Conservation (phyloP, 2,888 invertebrate species). For the Cephus spinipes region DNA sequence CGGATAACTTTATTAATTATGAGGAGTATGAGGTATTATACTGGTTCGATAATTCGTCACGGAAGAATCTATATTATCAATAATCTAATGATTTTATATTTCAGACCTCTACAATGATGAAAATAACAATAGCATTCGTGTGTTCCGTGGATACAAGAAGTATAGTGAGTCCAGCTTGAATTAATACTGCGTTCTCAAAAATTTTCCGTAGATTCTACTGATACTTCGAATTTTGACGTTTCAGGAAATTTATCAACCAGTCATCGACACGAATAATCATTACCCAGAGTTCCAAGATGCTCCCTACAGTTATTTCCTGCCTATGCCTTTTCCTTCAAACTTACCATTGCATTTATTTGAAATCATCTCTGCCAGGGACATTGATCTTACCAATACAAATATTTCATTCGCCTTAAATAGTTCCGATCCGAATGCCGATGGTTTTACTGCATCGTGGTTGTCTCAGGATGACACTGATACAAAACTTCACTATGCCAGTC, state of each 20-base stretch:
- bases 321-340: slow-evolving; percentile 42
- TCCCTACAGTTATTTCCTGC: slow-evolving; percentile 34
- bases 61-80: neutral
- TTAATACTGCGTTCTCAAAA: neutral
- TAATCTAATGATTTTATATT: slow-evolving; percentile 12
- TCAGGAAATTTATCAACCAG: slow-evolving; percentile 28
- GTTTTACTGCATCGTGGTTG: slow-evolving; percentile 28
- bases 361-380: slow-evolving; percentile 36
- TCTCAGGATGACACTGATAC: slow-evolving; percentile 21
- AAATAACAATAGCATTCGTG: slow-evolving; percentile 17
- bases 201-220: neutral
- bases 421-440: slow-evolving; percentile 22
- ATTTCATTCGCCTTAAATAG: slow-evolving; percentile 33
- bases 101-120: slow-evolving; percentile 16
- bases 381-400: slow-evolving; percentile 38
- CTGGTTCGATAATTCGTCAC: neutral
- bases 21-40: slow-evolving; percentile 34
- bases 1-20: slow-evolving; percentile 31
- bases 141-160: slow-evolving; percentile 16
- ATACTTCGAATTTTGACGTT: slow-evolving; percentile 11
- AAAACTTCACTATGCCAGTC: slow-evolving; percentile 32
- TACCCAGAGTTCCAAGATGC: slow-evolving; percentile 27
- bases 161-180: slow-evolving; percentile 19
- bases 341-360: slow-evolving; percentile 27
- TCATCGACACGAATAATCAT: slow-evolving; percentile 35